A percentile compares a stretch with the other conserved stretches of the same genome.
Conservation (phyloP, 2,888 invertebrate species). For the Acanthococcus lagerstroemiae region DNA sequence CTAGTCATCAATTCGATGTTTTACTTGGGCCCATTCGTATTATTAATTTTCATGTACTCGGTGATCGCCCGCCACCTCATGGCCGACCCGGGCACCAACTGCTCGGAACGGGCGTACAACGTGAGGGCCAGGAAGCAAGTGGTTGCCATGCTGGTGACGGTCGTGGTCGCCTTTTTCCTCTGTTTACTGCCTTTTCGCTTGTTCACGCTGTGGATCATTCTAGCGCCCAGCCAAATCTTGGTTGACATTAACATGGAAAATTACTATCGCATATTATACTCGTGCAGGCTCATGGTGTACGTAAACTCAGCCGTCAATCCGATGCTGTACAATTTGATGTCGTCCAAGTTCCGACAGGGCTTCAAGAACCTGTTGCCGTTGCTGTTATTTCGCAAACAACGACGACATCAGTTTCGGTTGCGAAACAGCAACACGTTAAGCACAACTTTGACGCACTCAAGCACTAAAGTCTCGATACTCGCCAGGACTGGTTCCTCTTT, state of each 20-base stretch:
- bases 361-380: conserved; percentile 59
- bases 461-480: conserved; percentile 38
- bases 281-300: conserved; percentile 76
- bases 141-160: conserved; percentile 75
- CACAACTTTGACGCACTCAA: conserved; percentile 38
- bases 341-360: conserved; percentile 76
- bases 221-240: conserved; percentile 50
- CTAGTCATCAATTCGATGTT: conserved; percentile 63
- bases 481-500: conserved; percentile 14
- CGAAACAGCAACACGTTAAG: conserved; percentile 35
- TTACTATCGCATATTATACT: conserved; percentile 72
- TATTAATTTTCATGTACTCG: conserved; percentile 69
- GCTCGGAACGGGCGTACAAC: conserved; percentile 46
- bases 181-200: conserved; percentile 79
- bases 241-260: conserved; percentile 56
- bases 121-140: conserved; percentile 68
- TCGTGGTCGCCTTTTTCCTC: conserved; percentile 76
- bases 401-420: background rate
- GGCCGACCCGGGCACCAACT: conserved; percentile 45
- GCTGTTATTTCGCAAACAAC: conserved; percentile 11
- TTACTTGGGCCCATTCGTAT: conserved; percentile 67
- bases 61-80: conserved; percentile 75
- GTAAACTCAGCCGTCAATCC: conserved; percentile 85
- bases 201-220: conserved; percentile 70
- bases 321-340: conserved; percentile 84